Conservation (phyloP, 2,888 invertebrate genomes). For the Shargacucullia verbasci region DNA sequence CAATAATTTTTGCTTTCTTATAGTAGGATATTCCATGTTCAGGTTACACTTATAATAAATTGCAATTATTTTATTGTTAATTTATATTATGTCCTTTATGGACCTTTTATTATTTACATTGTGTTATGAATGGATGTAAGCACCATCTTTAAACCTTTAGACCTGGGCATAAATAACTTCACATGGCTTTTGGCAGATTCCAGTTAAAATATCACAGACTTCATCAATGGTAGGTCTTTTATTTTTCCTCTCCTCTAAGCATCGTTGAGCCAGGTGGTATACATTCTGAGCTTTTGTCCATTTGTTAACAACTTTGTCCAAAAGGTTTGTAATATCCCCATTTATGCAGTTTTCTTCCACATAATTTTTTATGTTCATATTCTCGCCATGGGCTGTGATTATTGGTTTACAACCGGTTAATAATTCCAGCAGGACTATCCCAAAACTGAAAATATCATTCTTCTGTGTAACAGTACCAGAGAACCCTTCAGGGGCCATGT, state of each 20-base stretch:
- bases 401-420: conserved; percentile 91
- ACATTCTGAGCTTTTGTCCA: conserved; percentile 88
- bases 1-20: neutral
- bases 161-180: conserved; percentile 4
- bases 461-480: conserved; percentile 92
- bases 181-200: conserved; percentile 49
- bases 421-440: conserved; percentile 92
- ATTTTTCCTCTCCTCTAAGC: conserved; percentile 88
- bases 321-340: conserved; percentile 83
- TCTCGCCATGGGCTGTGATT: conserved; percentile 86
- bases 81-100: no score
- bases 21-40: no score
- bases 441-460: conserved; percentile 93
- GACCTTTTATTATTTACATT: no score
- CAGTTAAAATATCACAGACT: conserved; percentile 77
- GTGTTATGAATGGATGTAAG: neutral
- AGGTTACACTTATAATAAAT: no score
- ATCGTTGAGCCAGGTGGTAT: conserved; percentile 87
- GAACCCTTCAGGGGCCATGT: conserved; percentile 94
- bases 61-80: no score
- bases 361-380: conserved; percentile 78
- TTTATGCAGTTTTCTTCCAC: conserved; percentile 87
- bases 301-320: conserved; percentile 88
- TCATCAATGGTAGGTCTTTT: conserved; percentile 89
- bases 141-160: neutral